A percentile compares a stretch with the other conserved stretches of the same genome.
These are phyloP conservation scores for Pseudorhiza aurosa DNA, from an alignment of 30 jellyfish, hydroid and myxozoan species.

Conservation along the genomic window DNA sequence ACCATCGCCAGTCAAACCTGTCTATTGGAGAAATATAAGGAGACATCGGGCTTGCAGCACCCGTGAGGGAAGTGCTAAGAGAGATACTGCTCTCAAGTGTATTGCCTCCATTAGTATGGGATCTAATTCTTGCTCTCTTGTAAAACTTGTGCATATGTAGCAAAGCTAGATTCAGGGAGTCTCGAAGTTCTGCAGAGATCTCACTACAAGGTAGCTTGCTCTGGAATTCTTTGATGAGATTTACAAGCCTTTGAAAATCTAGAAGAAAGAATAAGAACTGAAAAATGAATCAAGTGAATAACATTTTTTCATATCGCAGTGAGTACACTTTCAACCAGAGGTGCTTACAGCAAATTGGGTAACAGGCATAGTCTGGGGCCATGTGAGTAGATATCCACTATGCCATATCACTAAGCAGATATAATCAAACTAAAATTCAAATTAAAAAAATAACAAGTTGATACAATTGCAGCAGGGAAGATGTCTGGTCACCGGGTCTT, in stretches of 20 bases:
- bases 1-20: slow-evolving; percentile 96
- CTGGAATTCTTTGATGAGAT: slow-evolving; percentile 71
- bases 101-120: slow-evolving; percentile 25
- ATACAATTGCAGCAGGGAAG: too few relatives aligned
- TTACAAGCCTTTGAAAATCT: slow-evolving; percentile 88
- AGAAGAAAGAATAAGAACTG: background rate
- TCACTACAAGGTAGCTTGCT: slow-evolving; percentile 75
- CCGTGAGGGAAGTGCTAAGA: slow-evolving; percentile 67
- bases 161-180: slow-evolving; percentile 73
- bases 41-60: slow-evolving; percentile 81
- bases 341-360: too few relatives aligned
- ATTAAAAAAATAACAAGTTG: too few relatives aligned
- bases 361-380: too few relatives aligned
- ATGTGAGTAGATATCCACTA: too few relatives aligned
- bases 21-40: slow-evolving; percentile 79
- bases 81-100: slow-evolving; percentile 73
- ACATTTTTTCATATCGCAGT: too few relatives aligned
- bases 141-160: slow-evolving; percentile 82
- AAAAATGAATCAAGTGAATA: too few relatives aligned
- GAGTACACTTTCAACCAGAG: too few relatives aligned
- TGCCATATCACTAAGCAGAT: too few relatives aligned
- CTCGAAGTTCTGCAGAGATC: slow-evolving; percentile 86
- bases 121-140: slow-evolving; percentile 62
- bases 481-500: too few relatives aligned
- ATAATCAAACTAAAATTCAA: too few relatives aligned